Evolutionary conservation across 2,888 invertebrate genomes (phyloP).

Genomic region (Mesorhabditis spiculigera): DNA sequence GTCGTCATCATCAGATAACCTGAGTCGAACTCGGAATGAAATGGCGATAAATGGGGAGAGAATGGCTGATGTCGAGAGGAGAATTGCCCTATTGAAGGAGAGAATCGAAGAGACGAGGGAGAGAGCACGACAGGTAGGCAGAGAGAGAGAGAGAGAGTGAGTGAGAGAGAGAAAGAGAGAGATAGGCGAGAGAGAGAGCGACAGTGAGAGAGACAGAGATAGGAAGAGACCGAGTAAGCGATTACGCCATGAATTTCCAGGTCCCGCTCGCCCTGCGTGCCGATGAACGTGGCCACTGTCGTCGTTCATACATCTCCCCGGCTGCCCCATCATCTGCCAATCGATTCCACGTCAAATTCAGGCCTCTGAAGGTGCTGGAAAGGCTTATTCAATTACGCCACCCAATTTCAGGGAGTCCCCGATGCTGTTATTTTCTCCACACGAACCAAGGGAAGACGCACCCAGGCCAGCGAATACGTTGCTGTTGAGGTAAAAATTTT

Average conservation of each 20-base stretch:
- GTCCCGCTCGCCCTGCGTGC: constrained; percentile 47
- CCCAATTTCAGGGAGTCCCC: constrained; percentile 29
- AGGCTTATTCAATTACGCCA: too few species aligned
- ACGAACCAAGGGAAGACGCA: constrained; percentile 47
- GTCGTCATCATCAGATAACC: constrained; percentile 14
- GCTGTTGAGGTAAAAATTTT: constrained; percentile 59
- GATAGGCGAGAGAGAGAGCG: too few species aligned
- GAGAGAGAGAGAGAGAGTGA: neutral
- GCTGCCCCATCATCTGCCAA: constrained; percentile 50
- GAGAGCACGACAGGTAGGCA: constrained; percentile 48
- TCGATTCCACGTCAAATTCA: constrained; percentile 45
- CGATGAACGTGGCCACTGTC: constrained; percentile 43
- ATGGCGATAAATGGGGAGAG: constrained; percentile 23
- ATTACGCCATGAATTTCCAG: constrained; percentile 19
- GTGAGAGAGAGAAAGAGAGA: too few species aligned
- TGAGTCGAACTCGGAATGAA: neutral
- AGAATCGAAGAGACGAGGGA: constrained; percentile 56
- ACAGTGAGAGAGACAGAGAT: too few species aligned
- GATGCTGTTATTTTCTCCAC: constrained; percentile 52
- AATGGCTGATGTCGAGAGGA: constrained; percentile 36
- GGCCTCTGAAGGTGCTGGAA: constrained; percentile 41
- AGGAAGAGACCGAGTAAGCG: too few species aligned
- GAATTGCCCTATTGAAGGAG: constrained; percentile 49
- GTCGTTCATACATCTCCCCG: constrained; percentile 50
- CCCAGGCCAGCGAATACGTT: constrained; percentile 58